Base-by-base conservation (phyloP, 2,113 vertebrate genomes). In the Machaerirhynchus nigripectus region DNA sequence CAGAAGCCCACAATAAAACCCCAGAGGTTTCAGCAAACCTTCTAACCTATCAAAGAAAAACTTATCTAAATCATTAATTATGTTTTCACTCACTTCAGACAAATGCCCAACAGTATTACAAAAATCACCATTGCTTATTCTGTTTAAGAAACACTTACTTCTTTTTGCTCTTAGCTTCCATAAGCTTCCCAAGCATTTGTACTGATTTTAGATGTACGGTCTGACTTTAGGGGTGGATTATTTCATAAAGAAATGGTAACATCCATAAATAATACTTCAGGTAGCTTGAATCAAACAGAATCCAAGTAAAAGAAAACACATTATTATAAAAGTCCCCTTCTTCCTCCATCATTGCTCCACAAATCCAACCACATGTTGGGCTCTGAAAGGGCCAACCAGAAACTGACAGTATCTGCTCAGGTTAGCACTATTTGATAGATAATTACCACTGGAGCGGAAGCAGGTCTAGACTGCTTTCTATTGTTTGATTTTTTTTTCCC, bases 301-400 rank as follows among this genome's bases (percentile, higher is more conserved):
- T 52, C n/a, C 50, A 78, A 70, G 27, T 78, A 65, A 82, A 46
- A 78, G 30, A 77, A 90, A 78, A 63, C 2, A 56, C 11, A 26
- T 15, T 11, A 60, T 46, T 73, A 52, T 64, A 28, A 9, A 84
- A 61, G 11, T 21, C 19, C 3, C 22, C 21, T 67, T 79, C 52
- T 46, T 44, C 15, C 23, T 22, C 5, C 8, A 77, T 16, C 30
- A 63, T 28, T 0, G 0, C 19, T 26, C 39, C 6, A 1, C 61
- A 89, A 73, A 87, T 33, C 26, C 28, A 89, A n/a, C 31, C n/a
- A 57, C 35, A 87, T 42, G 21, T 2, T 55, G 35, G 6, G 26
- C 23, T 77, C 55, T 64, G 53, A 73, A 84, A 91, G 26, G 56
- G 27, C 27, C 47, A 8, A 65, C 21, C 16, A 89, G 16, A 52